Evolutionary conservation across 2,797 vertebrate genomes (phyloP).

Genomic region (Moxostoma hubbsi): DNA sequence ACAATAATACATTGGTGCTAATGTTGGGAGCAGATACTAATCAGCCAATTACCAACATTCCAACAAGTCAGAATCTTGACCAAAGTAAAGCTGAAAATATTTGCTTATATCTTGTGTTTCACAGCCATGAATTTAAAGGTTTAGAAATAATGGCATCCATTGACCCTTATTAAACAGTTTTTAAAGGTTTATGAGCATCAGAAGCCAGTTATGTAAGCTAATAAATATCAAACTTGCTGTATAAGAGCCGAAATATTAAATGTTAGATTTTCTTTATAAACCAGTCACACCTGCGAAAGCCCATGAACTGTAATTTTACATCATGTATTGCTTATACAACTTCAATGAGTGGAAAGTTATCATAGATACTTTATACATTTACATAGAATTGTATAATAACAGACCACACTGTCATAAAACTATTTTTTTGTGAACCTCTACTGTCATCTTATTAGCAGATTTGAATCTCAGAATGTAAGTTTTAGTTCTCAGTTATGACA

Average conservation of each 20-base stretch:
- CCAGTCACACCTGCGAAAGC: background rate
- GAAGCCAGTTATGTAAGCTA: background rate
- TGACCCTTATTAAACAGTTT: background rate
- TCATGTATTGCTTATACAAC: background rate
- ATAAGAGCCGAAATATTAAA: background rate
- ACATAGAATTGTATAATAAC: conserved; percentile 15
- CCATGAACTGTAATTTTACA: background rate
- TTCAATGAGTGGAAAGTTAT: background rate
- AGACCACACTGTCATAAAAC: conserved; percentile 51
- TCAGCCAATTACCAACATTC: conserved; percentile 20
- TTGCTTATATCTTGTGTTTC: too few relatives aligned
- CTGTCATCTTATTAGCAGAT: background rate
- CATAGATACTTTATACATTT: background rate
- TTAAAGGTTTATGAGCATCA: background rate
- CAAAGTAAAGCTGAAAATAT: conserved; percentile 4
- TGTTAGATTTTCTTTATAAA: background rate
- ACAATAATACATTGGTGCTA: background rate
- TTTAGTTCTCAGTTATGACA: background rate
- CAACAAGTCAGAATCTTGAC: conserved; percentile 4
- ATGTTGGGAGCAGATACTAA: background rate
- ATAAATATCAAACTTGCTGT: background rate
- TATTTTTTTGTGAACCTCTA: background rate
- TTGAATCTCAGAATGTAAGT: background rate
- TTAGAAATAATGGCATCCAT: background rate
- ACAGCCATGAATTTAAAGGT: background rate